Evolutionary conservation across 2,113 vertebrate genomes (phyloP).

Genomic region (Nothobranchius kuhntae): DNA sequence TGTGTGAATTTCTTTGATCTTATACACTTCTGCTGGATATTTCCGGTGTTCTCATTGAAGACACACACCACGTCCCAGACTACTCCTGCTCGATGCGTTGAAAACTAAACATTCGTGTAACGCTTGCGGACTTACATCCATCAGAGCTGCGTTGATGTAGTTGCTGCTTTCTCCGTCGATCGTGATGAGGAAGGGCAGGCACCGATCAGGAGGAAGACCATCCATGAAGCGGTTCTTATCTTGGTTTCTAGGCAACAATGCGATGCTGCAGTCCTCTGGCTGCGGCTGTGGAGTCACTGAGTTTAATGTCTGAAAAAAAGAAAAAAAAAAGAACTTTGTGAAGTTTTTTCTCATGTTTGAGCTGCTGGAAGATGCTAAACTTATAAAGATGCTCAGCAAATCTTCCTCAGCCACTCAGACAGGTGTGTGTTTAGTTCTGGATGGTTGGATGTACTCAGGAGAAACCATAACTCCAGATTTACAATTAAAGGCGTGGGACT

Average conservation of each 20-base stretch:
- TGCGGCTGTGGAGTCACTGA: conserved; percentile 98
- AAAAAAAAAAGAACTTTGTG: background rate
- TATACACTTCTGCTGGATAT: too few relatives aligned
- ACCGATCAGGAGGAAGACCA: conserved; percentile 97
- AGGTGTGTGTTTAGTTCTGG: background rate
- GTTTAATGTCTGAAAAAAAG: conserved; percentile 89
- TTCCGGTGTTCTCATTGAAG: background rate
- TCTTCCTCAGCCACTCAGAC: background rate
- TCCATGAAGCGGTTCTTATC: conserved; percentile 99
- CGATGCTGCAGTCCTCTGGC: conserved; percentile 98
- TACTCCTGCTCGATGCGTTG: conserved; percentile 39
- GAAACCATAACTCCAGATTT: background rate
- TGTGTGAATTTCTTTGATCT: too few relatives aligned
- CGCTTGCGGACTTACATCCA: conserved; percentile 89
- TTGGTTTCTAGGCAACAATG: conserved; percentile 97
- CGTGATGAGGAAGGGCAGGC: conserved; percentile 98
- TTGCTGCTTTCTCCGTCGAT: conserved; percentile 99
- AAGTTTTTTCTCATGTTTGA: background rate
- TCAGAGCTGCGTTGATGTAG: conserved; percentile 98
- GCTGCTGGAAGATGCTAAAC: background rate
- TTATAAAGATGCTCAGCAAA: background rate
- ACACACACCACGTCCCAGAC: conserved; percentile 47
- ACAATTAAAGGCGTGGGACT: too few relatives aligned
- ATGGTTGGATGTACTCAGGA: background rate
- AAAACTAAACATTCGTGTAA: conserved; percentile 29